Base-by-base conservation (phyloP, 2,797 vertebrate genomes). In the Harpagifer antarcticus region DNA sequence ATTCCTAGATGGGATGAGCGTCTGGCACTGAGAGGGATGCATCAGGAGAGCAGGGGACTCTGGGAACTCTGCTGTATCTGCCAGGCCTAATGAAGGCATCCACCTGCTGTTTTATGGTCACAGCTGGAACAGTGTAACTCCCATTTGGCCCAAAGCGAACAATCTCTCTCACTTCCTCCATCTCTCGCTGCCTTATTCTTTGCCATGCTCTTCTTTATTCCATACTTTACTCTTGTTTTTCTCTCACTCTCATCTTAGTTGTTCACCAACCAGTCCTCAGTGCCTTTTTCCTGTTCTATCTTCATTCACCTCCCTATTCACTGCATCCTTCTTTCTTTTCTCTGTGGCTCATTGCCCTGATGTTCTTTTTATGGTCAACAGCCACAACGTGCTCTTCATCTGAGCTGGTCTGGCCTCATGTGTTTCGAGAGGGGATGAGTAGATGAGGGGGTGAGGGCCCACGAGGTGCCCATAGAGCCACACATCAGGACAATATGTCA, bases 31-130 rank as follows among this genome's bases (percentile, higher is more conserved):
- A 94, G 94, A 96, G 96, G 96, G 94, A 95, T 92, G 93, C 95
- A 94, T 93, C 90, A 77, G 94, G 95, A 89, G 94, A 95, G 94
- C 94, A 5, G 90, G 84, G 89, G 85, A 82, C 82, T 91, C 83
- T 81, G 86, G 85, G 79, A 95, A 95, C 95, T 95, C 93, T 95
- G 96, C 96, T 95, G 96, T 96, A 96, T 98, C 96, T 97, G 96
- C 96, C 96, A 95, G 96, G 94, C 95, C 96, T 98, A 97, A 98
- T 98, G 97, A 97, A 95, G 95, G 96, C 95, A 93, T 96, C 96
- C 98, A 98, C 97, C 97, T 98, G 97, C 98, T 98, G 98, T 97
- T 98, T 98, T 97, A 98, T 96, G 96, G 96, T 95, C 97, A 95
- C 97, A 97, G 96, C 97, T 97, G 97, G 97, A 97, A 96, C 94